phyloP scores from a whole-genome alignment of 2,113 vertebrate genomes.

The Piprites chloris region DNA sequence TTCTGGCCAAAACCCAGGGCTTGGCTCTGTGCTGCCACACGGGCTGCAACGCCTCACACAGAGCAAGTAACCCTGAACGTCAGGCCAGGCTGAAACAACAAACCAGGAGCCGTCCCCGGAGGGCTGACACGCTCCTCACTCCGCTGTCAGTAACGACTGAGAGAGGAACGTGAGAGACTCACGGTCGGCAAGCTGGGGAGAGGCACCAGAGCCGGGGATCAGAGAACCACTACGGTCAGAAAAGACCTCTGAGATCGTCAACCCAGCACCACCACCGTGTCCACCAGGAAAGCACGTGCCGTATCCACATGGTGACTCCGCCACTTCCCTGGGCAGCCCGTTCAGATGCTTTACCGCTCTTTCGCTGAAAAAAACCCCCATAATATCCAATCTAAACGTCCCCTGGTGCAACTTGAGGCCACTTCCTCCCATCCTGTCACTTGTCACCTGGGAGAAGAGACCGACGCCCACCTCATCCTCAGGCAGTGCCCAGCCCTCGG shows the following conservation, averaged over 20 bases:
- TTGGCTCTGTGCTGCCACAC: accelerated
- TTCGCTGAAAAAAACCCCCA: accelerated
- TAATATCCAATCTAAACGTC: neutral
- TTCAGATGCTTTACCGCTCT: neutral
- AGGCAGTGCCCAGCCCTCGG: neutral
- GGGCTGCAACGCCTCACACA: neutral
- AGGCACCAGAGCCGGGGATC: neutral
- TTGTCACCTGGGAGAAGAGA: neutral
- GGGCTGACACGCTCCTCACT: accelerated
- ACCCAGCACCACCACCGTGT: neutral
- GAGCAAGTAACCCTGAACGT: neutral
- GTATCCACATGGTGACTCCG: neutral
- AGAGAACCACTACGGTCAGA: neutral
- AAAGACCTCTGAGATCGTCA: neutral
- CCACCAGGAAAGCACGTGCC: neutral
- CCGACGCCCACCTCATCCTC: neutral
- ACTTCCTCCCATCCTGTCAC: neutral
- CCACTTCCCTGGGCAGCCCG: neutral
- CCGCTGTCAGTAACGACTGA: neutral
- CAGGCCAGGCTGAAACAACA: neutral
- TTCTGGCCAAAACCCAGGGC: neutral
- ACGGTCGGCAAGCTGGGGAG: neutral
- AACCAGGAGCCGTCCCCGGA: neutral
- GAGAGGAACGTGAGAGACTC: neutral
- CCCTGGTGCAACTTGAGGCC: neutral